These are phyloP conservation scores for Thalpophila matura DNA, from an alignment of 2,888 invertebrate genomes.

Conservation along the genomic window DNA sequence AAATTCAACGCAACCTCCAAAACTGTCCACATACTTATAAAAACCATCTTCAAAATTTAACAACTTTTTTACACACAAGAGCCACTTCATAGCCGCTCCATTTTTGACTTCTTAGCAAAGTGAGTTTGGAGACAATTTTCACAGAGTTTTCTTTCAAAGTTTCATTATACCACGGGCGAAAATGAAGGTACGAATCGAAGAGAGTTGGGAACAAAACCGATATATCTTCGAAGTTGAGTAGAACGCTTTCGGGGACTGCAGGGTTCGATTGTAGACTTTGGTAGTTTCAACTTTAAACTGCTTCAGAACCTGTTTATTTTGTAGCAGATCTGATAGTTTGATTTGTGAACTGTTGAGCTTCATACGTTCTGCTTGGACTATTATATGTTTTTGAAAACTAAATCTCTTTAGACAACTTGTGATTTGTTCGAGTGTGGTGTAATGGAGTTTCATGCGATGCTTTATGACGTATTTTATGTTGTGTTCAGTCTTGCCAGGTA, in stretches of 20 bases:
- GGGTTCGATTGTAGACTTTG: conserved; percentile 70
- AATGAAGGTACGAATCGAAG: conserved; percentile 72
- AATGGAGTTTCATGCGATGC: conserved; percentile 11
- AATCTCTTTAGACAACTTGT: conserved; percentile 26
- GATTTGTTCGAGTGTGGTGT: conserved; percentile 14
- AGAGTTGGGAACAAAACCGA: conserved; percentile 82
- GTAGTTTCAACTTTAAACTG: conserved; percentile 75
- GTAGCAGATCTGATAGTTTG: conserved; percentile 62
- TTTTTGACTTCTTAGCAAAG: conserved; percentile 63
- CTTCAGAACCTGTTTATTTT: conserved; percentile 66
- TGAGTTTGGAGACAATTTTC: conserved; percentile 65
- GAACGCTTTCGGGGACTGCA: conserved; percentile 58
- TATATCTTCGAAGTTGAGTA: conserved; percentile 76
- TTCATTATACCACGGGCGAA: conserved; percentile 70
- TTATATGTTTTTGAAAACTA: conserved; percentile 47
- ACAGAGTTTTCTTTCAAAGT: conserved; percentile 65
- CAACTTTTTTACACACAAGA: conserved; percentile 51
- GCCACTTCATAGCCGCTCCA: conserved; percentile 50
- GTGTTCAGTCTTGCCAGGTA: not conserved
- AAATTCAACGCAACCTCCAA: conserved; percentile 10
- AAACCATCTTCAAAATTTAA: conserved; percentile 39
- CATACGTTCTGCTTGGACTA: conserved; percentile 38
- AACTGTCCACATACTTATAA: conserved; percentile 40
- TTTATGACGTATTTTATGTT: not conserved
- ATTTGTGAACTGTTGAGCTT: conserved; percentile 58